phyloP scores from a whole-genome alignment of 1,140 invertebrate species.

The Aphidius gifuensis region DNA sequence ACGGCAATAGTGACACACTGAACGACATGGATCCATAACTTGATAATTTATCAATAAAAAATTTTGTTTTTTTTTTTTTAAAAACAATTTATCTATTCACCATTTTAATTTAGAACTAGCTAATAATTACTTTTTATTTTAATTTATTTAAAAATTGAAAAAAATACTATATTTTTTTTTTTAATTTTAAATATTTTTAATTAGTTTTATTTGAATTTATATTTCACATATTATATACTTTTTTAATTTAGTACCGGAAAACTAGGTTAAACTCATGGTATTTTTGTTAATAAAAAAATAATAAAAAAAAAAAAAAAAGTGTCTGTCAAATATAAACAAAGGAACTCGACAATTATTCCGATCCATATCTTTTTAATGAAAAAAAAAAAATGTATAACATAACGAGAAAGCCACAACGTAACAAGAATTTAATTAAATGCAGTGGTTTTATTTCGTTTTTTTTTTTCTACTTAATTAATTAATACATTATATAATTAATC shows the following conservation, averaged over 20 bases:
- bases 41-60: neutral
- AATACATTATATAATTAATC: neutral
- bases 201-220: too few species aligned
- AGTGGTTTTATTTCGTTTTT: slow-evolving; percentile 16
- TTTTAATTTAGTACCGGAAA: too few species aligned
- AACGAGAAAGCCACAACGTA: slow-evolving; percentile 38
- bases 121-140: neutral
- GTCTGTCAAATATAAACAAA: slow-evolving; percentile 9
- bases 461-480: slow-evolving; percentile 40
- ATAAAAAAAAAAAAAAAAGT: neutral
- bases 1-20: slow-evolving; percentile 27
- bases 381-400: slow-evolving; percentile 4
- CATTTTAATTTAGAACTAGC: neutral
- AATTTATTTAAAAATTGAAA: too few species aligned
- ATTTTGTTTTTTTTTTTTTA: neutral
- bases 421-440: slow-evolving; percentile 21
- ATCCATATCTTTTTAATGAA: neutral
- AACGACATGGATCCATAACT: slow-evolving; percentile 26
- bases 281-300: neutral
- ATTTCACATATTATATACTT: too few species aligned
- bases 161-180: too few species aligned
- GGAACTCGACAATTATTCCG: slow-evolving; percentile 11
- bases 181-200: too few species aligned
- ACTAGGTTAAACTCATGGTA: slow-evolving; percentile 8
- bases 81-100: neutral